Base-by-base conservation (phyloP, 2,113 vertebrate genomes). In the Caranx melampygus region DNA sequence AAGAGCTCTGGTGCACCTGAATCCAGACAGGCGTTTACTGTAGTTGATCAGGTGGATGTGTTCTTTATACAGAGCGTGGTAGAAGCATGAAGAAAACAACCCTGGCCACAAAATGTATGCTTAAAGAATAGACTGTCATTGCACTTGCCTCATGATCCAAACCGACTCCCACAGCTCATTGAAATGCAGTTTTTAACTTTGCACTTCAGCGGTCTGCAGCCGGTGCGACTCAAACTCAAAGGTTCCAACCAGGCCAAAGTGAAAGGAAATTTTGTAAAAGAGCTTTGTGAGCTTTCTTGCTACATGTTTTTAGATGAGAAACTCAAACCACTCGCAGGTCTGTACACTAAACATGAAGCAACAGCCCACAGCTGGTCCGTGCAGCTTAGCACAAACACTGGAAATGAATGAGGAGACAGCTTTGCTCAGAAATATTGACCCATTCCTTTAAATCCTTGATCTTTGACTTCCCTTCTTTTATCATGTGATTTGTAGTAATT, bases 1-100 rank as follows among this genome's bases (percentile, higher is more conserved):
- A 68, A 86, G 81, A 79, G 75, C 75, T 83, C 61, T 34, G 61
- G 5, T 75, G 81, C 85, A 80, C 59, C 85, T 75, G 59, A 57
- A 79, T 61, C 72, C 67, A 64, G 34, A 18, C 20, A 80, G 51
- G 26, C 51, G 14, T 71, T 79, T 45, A 60, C 37, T 47, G 42
- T 42, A 62, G 68, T 59, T 73, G 45, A 85, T 78, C 63, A 42
- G 67, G 6, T 40, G 11, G 3, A 4, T 34, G 13, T 71, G 40
- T 68, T 72, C 20, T 70, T 60, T 65, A 57, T n/a, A 44, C 34
- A 26, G 10, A 42, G 44, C 20, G 26, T 69, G 66, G 68, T 55
- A 16, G 13, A 64, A n/a, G 26, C 9, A 72, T 14, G 10, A 44
- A 31, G 21, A 4, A 20, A 47, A 18, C 5, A n/a, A 45, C 65